Evolutionary conservation across 92 coral and sea anemone genomes (phyloP).

Genomic region (Blastomussa wellsi): DNA sequence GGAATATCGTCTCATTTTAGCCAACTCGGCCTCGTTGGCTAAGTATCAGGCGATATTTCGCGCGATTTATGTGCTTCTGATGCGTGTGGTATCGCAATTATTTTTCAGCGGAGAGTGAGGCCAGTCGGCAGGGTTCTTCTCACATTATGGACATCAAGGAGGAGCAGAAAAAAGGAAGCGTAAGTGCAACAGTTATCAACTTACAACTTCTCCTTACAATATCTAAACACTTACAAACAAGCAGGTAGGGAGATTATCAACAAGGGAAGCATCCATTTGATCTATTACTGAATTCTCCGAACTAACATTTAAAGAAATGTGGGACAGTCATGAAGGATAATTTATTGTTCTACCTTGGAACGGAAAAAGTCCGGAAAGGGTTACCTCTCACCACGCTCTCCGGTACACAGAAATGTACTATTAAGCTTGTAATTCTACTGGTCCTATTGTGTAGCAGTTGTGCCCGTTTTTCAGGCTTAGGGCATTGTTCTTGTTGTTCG

Average conservation of each 20-base stretch:
- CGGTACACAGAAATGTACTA: too few species aligned
- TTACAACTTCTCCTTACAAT: neutral
- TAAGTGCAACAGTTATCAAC: constrained; percentile 21
- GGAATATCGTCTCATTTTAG: too few species aligned
- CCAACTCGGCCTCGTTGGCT: too few species aligned
- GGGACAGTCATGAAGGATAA: neutral
- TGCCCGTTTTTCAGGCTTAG: too few species aligned
- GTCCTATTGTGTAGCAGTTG: too few species aligned
- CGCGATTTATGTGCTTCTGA: too few species aligned
- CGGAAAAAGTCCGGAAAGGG: neutral
- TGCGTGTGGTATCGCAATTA: neutral
- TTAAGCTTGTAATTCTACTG: too few species aligned
- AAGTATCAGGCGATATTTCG: too few species aligned
- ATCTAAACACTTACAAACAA: neutral
- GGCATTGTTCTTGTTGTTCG: too few species aligned
- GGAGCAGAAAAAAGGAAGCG: constrained; percentile 82
- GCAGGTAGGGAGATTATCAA: neutral
- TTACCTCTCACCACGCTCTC: neutral
- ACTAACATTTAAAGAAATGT: neutral
- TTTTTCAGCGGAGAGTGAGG: constrained; percentile 12
- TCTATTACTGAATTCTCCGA: neutral
- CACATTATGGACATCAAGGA: constrained; percentile 93
- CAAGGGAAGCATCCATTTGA: neutral
- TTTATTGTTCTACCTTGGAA: neutral
- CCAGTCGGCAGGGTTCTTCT: constrained; percentile 57